phyloP scores from a whole-genome alignment of 2,113 vertebrate species.

The Polypterus senegalus region DNA sequence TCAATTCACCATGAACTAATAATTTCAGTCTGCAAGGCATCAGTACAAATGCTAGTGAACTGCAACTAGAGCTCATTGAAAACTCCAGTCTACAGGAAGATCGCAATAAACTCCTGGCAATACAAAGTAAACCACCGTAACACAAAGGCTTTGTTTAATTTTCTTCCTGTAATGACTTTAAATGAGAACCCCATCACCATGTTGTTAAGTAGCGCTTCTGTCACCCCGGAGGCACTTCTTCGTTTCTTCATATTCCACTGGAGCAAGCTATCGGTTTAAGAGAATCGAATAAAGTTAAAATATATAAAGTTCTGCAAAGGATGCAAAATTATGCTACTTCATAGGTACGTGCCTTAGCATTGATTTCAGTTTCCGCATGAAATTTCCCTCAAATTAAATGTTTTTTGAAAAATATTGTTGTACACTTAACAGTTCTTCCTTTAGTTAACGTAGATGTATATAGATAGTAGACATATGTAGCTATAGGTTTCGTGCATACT shows the following conservation, averaged over 20 bases:
- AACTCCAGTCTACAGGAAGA: constrained; percentile 48
- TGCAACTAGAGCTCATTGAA: constrained; percentile 19
- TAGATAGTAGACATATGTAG: too few relatives aligned
- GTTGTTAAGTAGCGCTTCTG: constrained; percentile 43
- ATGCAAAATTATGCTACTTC: too few relatives aligned
- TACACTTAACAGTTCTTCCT: too few relatives aligned
- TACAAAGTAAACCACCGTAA: constrained; percentile 45
- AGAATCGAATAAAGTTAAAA: constrained; percentile 46
- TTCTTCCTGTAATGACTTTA: constrained; percentile 47
- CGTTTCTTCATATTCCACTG: constrained; percentile 44
- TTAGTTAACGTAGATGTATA: too few relatives aligned
- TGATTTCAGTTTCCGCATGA: too few relatives aligned
- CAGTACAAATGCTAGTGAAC: constrained; percentile 15
- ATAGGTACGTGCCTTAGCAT: too few relatives aligned
- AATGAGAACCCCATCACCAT: constrained; percentile 53
- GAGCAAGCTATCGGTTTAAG: constrained; percentile 54
- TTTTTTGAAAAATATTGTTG: too few relatives aligned
- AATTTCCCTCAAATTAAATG: too few relatives aligned
- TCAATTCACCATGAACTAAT: too few relatives aligned
- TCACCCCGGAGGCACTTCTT: constrained; percentile 45
- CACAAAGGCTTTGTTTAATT: constrained; percentile 55
- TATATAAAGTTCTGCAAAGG: constrained; percentile 56
- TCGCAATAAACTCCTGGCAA: constrained; percentile 41
- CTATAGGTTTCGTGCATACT: not conserved
- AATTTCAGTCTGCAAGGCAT: constrained; percentile 45